phyloP scores from a whole-genome alignment of 1,140 invertebrate genomes.

The Drosophila melanica region DNA sequence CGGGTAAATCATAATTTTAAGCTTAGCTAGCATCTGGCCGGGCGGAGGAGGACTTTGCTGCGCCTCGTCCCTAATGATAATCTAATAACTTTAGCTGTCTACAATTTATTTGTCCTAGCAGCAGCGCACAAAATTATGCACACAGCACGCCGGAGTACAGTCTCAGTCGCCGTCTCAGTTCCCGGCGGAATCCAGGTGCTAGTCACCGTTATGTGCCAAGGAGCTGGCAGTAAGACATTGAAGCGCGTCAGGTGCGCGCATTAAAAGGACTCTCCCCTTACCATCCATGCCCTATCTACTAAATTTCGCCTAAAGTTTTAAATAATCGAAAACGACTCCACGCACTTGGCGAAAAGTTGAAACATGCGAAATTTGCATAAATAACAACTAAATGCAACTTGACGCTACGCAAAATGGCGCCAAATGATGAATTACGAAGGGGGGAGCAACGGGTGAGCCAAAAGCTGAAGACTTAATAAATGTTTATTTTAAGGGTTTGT shows the following conservation, averaged over 20 bases:
- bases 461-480: constrained; percentile 8
- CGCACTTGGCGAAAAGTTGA: constrained; percentile 79
- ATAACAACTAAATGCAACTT: constrained; percentile 82
- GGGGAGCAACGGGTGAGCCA: neutral
- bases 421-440: constrained; percentile 69
- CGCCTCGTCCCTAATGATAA: constrained; percentile 69
- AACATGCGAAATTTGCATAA: constrained; percentile 83
- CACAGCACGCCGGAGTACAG: constrained; percentile 39
- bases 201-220: constrained; percentile 35
- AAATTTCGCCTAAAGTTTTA: constrained; percentile 77
- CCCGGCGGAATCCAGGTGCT: constrained; percentile 30
- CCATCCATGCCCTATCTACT: constrained; percentile 27
- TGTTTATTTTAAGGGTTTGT: neutral
- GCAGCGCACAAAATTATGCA: constrained; percentile 81
- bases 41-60: constrained; percentile 7
- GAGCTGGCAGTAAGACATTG: constrained; percentile 61
- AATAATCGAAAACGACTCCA: constrained; percentile 82
- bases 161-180: constrained; percentile 8
- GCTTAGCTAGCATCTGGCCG: constrained; percentile 47
- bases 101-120: constrained; percentile 79
- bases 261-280: constrained; percentile 55
- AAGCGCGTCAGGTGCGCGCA: constrained; percentile 80
- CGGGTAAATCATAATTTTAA: constrained; percentile 77
- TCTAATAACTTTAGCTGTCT: constrained; percentile 81
- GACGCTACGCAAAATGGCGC: constrained; percentile 71